Base-by-base conservation (phyloP, 1,140 invertebrate species). In the Neodiprion pinetum region DNA sequence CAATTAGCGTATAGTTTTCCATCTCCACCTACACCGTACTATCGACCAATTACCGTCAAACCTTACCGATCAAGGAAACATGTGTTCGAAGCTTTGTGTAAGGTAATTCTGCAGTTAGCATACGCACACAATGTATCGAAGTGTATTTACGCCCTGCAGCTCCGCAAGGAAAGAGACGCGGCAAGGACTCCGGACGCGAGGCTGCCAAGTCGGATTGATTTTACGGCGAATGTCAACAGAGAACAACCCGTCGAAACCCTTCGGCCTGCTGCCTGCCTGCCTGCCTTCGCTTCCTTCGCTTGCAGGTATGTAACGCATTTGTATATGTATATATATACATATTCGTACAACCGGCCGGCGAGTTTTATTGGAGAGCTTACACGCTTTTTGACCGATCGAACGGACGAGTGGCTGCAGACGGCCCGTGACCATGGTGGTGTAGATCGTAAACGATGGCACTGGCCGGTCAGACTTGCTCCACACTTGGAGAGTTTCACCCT, bases 321-420 rank as follows among this genome's bases (percentile, higher is more conserved):
- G 28, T 40, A 40, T 40, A 40, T 40, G 50, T 53, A 53, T 53
- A 53, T 61, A 7, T 40, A 40, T 40, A 40, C 2, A 40, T 1
- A 40, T 40, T 40, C 28, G 2, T 40, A 61, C 53, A 76, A 75
- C 11, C 47, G 72, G 28, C 71, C 74, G 70, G 48, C 48, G 17
- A 53, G 21, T 69, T 77, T 77, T 77, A 76, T 79, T 75, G 75
- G 75, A 68, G 47, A 74, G 71, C 67, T 78, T 76, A 75, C 68
- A 7, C 23, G 50, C 11, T 48, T 47, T 67, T 11, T 5, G 40
- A 47, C 48, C 77, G 67, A 79, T 71, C 67, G 11, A 61, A 61
- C 53, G 11, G 11, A 12, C n/a, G 53, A 61, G n/a, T 61, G 53
- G 53, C n/a, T 17, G 53, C 28, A 40, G 11, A 9, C 11, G n/a